Evolutionary conservation across 2,113 vertebrate genomes (phyloP).

Genomic region (Gallinago undulata): DNA sequence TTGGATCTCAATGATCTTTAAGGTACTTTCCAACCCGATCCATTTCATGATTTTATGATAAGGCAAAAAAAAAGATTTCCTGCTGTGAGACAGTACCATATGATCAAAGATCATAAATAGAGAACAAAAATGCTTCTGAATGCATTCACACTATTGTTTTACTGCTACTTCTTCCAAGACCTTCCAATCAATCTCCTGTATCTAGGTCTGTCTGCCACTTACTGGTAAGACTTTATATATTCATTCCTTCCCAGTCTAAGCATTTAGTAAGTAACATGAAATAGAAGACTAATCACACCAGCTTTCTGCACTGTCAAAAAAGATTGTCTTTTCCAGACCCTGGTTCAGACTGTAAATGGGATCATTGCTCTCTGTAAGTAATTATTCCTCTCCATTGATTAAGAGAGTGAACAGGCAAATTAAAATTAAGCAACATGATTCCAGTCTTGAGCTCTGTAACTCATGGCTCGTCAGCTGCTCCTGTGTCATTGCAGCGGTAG

Average conservation of each 20-base stretch:
- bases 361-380: background rate
- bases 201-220: background rate
- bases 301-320: background rate
- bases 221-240: background rate
- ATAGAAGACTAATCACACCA: background rate
- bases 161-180: background rate
- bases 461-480: background rate
- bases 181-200: background rate
- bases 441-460: background rate
- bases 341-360: background rate
- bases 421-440: background rate
- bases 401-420: background rate
- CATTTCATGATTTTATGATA: background rate
- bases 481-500: background rate
- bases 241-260: background rate
- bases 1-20: background rate
- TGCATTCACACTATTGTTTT: background rate
- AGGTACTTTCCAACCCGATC: background rate
- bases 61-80: background rate
- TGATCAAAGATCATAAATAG: background rate
- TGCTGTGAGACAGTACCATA: background rate
- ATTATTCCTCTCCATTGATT: background rate
- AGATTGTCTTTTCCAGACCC: background rate
- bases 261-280: background rate
- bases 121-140: background rate